phyloP scores from a whole-genome alignment of 2,113 vertebrate species.

The Serinus canaria region DNA sequence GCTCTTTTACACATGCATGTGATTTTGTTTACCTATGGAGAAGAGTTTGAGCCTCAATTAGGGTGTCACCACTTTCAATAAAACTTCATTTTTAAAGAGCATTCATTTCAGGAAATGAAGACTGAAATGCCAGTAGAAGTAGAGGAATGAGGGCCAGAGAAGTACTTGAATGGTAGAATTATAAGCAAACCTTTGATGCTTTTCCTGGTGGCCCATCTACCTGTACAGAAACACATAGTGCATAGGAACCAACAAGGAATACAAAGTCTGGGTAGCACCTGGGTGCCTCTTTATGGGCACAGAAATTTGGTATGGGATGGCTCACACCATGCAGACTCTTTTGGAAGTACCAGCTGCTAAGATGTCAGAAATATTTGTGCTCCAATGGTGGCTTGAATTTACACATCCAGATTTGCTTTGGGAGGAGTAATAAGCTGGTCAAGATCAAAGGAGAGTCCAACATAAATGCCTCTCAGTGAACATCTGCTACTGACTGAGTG shows the following conservation, averaged over 20 bases:
- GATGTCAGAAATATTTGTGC: neutral
- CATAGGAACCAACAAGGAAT: neutral
- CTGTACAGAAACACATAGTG: neutral
- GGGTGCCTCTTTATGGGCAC: neutral
- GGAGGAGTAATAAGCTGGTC: neutral
- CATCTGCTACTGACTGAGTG: neutral
- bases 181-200: neutral
- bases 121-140: neutral
- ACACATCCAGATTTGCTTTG: neutral
- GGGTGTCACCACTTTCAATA: neutral
- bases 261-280: neutral
- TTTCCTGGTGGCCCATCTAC: neutral
- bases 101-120: neutral
- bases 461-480: neutral
- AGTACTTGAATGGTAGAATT: neutral
- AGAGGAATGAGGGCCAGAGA: neutral
- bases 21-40: neutral
- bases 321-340: neutral
- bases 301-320: neutral
- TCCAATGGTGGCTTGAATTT: neutral
- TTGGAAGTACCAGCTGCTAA: neutral
- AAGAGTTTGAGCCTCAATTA: neutral
- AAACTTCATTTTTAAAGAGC: neutral
- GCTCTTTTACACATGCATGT: neutral
- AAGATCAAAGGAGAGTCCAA: neutral